Base-by-base conservation (phyloP, 2,797 vertebrate genomes). In the Xenopus petersii region DNA sequence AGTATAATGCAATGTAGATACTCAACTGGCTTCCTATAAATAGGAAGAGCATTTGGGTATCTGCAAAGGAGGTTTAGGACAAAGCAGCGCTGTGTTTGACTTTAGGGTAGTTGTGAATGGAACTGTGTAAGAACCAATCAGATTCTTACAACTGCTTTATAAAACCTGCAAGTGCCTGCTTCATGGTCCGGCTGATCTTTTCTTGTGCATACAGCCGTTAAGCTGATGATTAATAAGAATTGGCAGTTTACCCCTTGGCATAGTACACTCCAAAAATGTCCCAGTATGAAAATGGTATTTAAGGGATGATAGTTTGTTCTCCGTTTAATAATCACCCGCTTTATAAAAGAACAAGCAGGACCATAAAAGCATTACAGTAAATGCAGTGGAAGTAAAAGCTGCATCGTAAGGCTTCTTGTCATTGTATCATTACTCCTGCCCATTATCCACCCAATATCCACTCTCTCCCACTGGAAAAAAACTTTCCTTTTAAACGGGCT, bases 151-250 rank as follows among this genome's bases (percentile, higher is more conserved):
- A 64, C 10, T 56, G 42, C 30, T 66, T 10, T 56, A 17, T 42
- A 16, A 68, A 46, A 21, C 72, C 13, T 16, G 24, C 60, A 66
- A 64, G 24, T 48, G 4, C 42, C 64, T 62, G 12, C 16, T 64
- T 24, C 30, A 72, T 55, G 63, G 24, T 60, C 13, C 30, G 36
- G 60, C 36, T 55, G 30, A 73, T 72, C 26, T 49, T 76, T 73
- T 73, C 64, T 63, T 70, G 65, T 59, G 55, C 48, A 73, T 17
- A 64, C 49, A 15, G 47, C 59, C 81, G 81, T 73, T 73, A 24
- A 64, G 71, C n/a, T 24, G 65, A 59, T 73, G 71, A 77, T 70
- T 64, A 68, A 77, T 77, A 33, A 6, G 60, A 11, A 58, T 67
- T 73, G 75, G 54, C 75, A 77, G 21, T 48, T 24, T 63, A 70